Evolutionary conservation across 2,888 invertebrate species (phyloP), one percentile per base, ranked within the genome.

Genomic region (Hyles lineata): DNA sequence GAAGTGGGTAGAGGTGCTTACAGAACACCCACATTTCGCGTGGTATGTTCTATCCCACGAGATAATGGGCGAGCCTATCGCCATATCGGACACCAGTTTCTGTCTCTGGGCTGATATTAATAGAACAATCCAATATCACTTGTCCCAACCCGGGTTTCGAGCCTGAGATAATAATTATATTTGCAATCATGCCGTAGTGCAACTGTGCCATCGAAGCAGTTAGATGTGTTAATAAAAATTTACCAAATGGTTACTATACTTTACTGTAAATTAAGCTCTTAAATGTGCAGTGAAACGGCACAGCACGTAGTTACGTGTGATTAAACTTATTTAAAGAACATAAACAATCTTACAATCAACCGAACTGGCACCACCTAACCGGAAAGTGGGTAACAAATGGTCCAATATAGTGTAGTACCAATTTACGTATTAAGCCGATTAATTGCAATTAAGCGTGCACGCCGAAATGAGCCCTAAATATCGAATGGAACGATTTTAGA

Each of bases 361-460:
- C 60, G 19, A 17, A 21, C 70, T 9, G 62, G 32, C 62, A 62
- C 62, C 74, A 72, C 74, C 74, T 75, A 76, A 78, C 73, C 77
- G 43, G 67, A 81, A 82, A 82, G 80, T 79, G 78, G 76, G 69
- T 80, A 82, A 82, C 80, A 79, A 84, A 83, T 80, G 77, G 80
- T 71, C 78, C 69, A 73, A 72, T 67, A 67, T 7, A 72, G 74
- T 72, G 67, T 74, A 73, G 70, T 74, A 75, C 77, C 82, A 83
- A 80, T 83, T 81, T 79, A 83, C 78, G 80, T 80, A 80, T 80
- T 78, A 80, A 76, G 75, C 77, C 81, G 77, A 82, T 84, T 82
- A 82, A 80, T 77, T 80, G 79, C 80, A 77, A 82, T 84, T 82
- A 82, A 79, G 61, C 74, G 71, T 74, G 74, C 74, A 70, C 74